Evolutionary conservation across 64 coral and sea anemone genomes (phyloP).

Genomic region (Hydrozoanthus tunicans): DNA sequence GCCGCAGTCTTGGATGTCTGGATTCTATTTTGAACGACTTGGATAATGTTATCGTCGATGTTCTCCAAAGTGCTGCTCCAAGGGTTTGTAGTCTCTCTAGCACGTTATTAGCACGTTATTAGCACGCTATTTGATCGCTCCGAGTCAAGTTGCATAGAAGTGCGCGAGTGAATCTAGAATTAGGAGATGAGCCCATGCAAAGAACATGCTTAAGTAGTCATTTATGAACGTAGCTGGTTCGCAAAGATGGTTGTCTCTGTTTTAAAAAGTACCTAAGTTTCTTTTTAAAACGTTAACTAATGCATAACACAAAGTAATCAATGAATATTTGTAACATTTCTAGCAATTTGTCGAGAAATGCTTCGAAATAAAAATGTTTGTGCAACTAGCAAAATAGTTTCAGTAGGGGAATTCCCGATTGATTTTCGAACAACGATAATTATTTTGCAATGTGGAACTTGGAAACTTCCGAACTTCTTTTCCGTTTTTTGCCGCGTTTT

Average conservation of each 20-base stretch:
- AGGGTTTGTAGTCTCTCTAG: slow-evolving; percentile 16
- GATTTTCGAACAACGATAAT: background rate
- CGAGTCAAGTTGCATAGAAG: no score
- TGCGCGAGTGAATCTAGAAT: background rate
- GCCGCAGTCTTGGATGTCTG: background rate
- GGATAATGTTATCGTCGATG: slow-evolving; percentile 37
- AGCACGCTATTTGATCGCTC: background rate
- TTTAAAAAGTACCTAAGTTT: background rate
- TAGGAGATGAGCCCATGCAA: background rate
- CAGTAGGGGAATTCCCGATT: background rate
- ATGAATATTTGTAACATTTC: background rate
- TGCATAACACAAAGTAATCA: background rate
- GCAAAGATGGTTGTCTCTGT: background rate
- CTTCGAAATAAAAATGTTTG: background rate
- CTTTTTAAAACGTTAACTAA: background rate
- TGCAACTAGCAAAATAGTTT: background rate
- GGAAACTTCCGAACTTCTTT: background rate
- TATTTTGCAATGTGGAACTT: background rate
- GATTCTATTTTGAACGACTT: slow-evolving; percentile 31
- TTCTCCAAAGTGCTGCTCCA: slow-evolving; percentile 12
- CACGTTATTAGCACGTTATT: background rate
- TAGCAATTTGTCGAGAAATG: background rate
- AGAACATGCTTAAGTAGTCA: background rate
- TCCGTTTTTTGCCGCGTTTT: background rate
- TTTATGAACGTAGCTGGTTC: background rate